These are phyloP conservation scores for Burhinus bistriatus DNA, from an alignment of 2,113 vertebrate species.

Conservation along the genomic window DNA sequence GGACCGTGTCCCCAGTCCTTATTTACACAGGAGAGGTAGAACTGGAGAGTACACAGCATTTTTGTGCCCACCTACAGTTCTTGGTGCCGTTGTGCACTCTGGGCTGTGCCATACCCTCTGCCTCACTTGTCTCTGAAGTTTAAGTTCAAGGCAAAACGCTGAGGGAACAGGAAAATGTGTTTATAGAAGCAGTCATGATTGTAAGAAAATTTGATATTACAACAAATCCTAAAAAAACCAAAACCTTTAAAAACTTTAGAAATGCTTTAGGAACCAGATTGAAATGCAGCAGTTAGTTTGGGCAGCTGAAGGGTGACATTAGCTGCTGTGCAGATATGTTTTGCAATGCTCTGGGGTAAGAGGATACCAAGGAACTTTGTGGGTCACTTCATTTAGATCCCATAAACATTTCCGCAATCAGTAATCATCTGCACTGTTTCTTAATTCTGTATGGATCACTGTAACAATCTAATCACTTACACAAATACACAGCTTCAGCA, in stretches of 20 bases:
- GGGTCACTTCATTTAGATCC: constrained; percentile 50
- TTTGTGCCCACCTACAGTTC: neutral
- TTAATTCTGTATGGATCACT: neutral
- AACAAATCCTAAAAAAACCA: neutral
- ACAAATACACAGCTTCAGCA: constrained; percentile 63
- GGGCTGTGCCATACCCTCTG: neutral
- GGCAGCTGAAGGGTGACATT: neutral
- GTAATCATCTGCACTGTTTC: constrained; percentile 51
- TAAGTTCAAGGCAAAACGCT: neutral
- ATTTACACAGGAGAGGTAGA: neutral
- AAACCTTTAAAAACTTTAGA: neutral
- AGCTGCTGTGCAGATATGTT: neutral
- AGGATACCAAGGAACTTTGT: constrained; percentile 2
- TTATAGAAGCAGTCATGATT: neutral
- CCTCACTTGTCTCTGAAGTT: fast-evolving
- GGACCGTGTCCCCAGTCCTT: neutral
- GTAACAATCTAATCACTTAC: constrained; percentile 60
- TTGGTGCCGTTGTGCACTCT: neutral
- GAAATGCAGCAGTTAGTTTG: neutral
- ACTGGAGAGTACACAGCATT: neutral
- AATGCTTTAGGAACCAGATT: neutral
- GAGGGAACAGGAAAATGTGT: neutral
- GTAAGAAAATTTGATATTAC: constrained; percentile 9
- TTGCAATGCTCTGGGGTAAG: constrained; percentile 22
- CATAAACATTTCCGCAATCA: constrained; percentile 63